These are phyloP conservation scores for Plecturocebus donacophilus DNA, from an alignment of 2,113 vertebrate species.

Conservation along the genomic window DNA sequence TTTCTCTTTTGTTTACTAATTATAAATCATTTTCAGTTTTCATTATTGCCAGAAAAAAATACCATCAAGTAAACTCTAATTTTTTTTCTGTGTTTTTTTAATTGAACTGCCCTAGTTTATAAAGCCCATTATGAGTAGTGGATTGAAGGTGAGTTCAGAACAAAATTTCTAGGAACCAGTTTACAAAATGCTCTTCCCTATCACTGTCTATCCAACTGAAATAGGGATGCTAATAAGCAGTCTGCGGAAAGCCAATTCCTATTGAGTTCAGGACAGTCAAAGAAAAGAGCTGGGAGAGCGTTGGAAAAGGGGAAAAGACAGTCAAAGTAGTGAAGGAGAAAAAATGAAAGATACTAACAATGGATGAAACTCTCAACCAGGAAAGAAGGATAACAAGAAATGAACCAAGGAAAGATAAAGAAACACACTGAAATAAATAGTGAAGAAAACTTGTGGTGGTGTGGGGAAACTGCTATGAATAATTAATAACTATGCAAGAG, in stretches of 20 bases:
- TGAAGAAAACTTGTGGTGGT: no score
- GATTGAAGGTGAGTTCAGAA: constrained; percentile 75
- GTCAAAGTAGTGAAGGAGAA: not conserved
- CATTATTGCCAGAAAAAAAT: constrained; percentile 63
- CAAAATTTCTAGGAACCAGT: constrained; percentile 65
- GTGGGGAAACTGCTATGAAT: not conserved
- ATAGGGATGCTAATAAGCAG: constrained; percentile 19
- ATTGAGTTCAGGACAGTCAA: not conserved
- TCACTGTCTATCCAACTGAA: constrained; percentile 41
- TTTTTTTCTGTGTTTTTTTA: constrained; percentile 72
- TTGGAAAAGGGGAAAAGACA: not conserved
- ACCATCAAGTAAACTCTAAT: constrained; percentile 50
- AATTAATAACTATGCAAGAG: not conserved
- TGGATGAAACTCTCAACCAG: not conserved
- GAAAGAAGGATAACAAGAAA: not conserved
- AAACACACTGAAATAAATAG: not conserved
- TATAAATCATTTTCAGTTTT: constrained; percentile 71
- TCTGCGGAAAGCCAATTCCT: constrained; percentile 27
- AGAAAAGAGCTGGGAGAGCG: not conserved
- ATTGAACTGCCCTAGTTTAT: constrained; percentile 71
- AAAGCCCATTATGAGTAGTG: constrained; percentile 52
- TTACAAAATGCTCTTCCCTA: constrained; percentile 25
- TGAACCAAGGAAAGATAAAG: not conserved
- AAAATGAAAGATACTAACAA: not conserved
- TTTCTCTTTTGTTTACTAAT: constrained; percentile 44